Evolutionary conservation across 92 coral and sea anemone species (phyloP).

Genomic region (Zoanthus solanderi): DNA sequence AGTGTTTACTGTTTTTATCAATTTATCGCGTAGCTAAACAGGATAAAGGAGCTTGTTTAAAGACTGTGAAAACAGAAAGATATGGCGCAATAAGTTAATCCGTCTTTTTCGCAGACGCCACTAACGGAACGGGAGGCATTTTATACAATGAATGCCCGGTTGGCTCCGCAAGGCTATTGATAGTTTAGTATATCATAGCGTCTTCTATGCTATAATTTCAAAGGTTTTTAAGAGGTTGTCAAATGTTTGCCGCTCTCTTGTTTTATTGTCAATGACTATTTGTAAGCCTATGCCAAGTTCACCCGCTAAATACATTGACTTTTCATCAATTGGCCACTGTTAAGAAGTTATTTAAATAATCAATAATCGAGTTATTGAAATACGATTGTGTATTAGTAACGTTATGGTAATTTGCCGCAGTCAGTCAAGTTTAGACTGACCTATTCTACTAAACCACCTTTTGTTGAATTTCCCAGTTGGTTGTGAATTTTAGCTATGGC

Average conservation of each 20-base stretch:
- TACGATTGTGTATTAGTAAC: constrained; percentile 32
- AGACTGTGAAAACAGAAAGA: background rate
- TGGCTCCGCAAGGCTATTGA: background rate
- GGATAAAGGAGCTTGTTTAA: constrained; percentile 34
- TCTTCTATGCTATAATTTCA: background rate
- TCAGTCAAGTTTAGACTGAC: background rate
- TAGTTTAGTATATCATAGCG: background rate
- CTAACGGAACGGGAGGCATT: background rate
- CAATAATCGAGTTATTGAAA: constrained; percentile 46
- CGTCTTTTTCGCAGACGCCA: constrained; percentile 20
- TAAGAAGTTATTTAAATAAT: constrained; percentile 42
- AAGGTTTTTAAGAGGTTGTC: background rate
- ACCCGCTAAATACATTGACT: background rate
- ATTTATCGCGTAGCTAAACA: constrained; percentile 20
- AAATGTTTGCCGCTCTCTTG: background rate
- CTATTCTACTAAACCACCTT: background rate
- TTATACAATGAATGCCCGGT: background rate
- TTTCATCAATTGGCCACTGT: constrained; percentile 22
- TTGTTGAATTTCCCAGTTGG: constrained; percentile 23
- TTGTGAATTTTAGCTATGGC: background rate
- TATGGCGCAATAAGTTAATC: background rate
- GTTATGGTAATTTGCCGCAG: constrained; percentile 28
- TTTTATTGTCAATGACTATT: constrained; percentile 9
- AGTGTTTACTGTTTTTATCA: constrained; percentile 18
- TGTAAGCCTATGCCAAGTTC: constrained; percentile 31